Percentiles rank a stretch among this genome's conserved stretches.
Conservation (phyloP, 2,888 invertebrate species). For the Tiliacea aurago region DNA sequence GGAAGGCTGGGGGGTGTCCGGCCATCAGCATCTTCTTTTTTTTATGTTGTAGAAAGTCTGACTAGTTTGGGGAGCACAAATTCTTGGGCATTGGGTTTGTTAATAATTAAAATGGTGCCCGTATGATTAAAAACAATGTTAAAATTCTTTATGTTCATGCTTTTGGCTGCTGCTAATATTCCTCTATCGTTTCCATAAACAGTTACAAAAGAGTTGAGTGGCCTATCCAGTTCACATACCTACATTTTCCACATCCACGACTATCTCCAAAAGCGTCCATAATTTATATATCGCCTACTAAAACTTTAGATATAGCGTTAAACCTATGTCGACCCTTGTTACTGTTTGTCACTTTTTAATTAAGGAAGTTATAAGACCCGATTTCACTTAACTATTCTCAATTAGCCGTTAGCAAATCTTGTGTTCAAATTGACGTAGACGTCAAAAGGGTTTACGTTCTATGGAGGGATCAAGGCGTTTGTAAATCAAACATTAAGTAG, state of each 20-base stretch:
- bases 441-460: too few species aligned
- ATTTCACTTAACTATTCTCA: too few species aligned
- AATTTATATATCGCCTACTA: neutral
- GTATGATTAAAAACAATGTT: neutral
- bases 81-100: neutral
- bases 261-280: neutral
- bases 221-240: neutral
- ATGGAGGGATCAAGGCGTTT: too few species aligned
- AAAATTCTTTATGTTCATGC: neutral
- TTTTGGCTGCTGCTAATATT: neutral
- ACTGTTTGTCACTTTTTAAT: conserved; percentile 46
- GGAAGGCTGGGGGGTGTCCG: too few species aligned
- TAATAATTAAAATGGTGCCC: neutral
- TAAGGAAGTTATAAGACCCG: too few species aligned
- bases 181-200: neutral
- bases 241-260: neutral
- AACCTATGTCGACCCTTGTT: conserved; percentile 38
- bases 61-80: neutral
- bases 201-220: neutral
- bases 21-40: too few species aligned
- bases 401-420: too few species aligned
- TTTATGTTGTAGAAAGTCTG: too few species aligned
- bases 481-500: too few species aligned
- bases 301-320: conserved; percentile 19
- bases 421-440: too few species aligned